phyloP scores from a whole-genome alignment of 2,888 invertebrate genomes.

The Choristoneura rosaceana region DNA sequence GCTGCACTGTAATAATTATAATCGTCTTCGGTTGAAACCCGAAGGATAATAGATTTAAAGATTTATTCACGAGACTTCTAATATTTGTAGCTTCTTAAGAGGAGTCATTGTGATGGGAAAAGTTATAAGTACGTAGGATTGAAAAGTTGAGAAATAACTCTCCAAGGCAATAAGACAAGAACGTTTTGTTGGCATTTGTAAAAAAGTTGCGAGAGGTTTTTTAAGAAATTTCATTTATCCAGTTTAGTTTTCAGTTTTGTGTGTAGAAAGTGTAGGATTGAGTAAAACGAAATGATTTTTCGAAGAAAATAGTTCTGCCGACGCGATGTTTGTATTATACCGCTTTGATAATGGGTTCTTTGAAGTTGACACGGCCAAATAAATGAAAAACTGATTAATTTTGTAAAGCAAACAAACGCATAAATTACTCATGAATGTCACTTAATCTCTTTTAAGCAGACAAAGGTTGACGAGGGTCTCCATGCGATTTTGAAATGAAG shows the following conservation, averaged over 20 bases:
- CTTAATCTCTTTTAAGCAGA: slow-evolving; percentile 64
- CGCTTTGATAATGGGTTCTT: neutral
- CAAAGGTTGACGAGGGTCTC: slow-evolving; percentile 67
- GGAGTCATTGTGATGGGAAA: slow-evolving; percentile 75
- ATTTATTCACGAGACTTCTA: slow-evolving; percentile 61
- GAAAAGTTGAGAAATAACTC: slow-evolving; percentile 72
- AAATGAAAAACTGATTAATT: slow-evolving; percentile 42
- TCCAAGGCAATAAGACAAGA: slow-evolving; percentile 64
- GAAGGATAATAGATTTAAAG: slow-evolving; percentile 39
- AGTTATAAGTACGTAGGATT: slow-evolving; percentile 75
- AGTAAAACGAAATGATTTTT: neutral
- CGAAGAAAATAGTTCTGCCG: neutral
- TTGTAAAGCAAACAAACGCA: slow-evolving; percentile 30
- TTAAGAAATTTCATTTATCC: slow-evolving; percentile 43
- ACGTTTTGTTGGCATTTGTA: slow-evolving; percentile 69
- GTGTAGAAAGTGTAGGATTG: slow-evolving; percentile 19
- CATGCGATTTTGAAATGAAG: slow-evolving; percentile 62
- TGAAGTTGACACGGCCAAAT: slow-evolving; percentile 17
- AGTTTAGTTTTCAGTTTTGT: slow-evolving; percentile 37
- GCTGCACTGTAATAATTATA: too few relatives aligned
- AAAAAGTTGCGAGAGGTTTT: slow-evolving; percentile 60
- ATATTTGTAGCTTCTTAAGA: slow-evolving; percentile 74
- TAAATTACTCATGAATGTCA: slow-evolving; percentile 59
- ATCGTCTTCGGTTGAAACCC: too few relatives aligned
- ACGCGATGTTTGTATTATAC: neutral